A percentile compares a stretch with the other conserved stretches of the same genome.
Conservation (phyloP, 2,888 invertebrate species). For the Elaeidobius kamerunicus region DNA sequence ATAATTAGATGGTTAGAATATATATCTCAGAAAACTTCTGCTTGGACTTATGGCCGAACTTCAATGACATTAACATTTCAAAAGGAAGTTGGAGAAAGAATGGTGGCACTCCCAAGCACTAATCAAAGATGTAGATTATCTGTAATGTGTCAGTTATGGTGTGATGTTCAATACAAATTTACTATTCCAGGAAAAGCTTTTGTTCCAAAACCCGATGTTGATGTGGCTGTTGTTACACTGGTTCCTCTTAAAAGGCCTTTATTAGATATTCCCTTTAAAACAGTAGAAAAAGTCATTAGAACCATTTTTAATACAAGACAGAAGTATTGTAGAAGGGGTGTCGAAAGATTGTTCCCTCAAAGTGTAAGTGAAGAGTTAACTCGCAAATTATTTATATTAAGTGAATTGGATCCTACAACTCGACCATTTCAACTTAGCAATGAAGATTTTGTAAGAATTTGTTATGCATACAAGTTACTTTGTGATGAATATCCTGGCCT, state of each 20-base stretch:
- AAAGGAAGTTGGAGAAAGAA: constrained; percentile 92
- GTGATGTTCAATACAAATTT: constrained; percentile 77
- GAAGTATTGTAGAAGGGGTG: constrained; percentile 72
- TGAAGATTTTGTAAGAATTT: constrained; percentile 73
- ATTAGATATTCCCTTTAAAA: constrained; percentile 68
- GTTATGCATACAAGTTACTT: constrained; percentile 72
- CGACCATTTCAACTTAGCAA: constrained; percentile 74
- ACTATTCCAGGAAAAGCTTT: constrained; percentile 86
- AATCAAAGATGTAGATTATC: constrained; percentile 79
- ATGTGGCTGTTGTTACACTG: constrained; percentile 92
- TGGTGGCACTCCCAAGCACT: constrained; percentile 69
- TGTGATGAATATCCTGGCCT: constrained; percentile 65
- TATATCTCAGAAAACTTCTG: constrained; percentile 70
- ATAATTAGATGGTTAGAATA: constrained; percentile 84
- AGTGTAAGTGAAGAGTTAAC: constrained; percentile 60
- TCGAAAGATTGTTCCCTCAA: constrained; percentile 73
- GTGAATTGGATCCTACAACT: constrained; percentile 67
- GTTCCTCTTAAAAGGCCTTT: constrained; percentile 74
- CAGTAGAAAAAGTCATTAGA: constrained; percentile 86
- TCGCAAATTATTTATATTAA: constrained; percentile 61
- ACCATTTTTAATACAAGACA: constrained; percentile 86
- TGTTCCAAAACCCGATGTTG: constrained; percentile 92
- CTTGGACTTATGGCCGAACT: constrained; percentile 80
- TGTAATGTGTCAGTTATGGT: constrained; percentile 93
- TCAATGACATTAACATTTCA: constrained; percentile 95